Evolutionary conservation across 1,140 invertebrate species (phyloP).

Genomic region (Dufourea novaeangliae): DNA sequence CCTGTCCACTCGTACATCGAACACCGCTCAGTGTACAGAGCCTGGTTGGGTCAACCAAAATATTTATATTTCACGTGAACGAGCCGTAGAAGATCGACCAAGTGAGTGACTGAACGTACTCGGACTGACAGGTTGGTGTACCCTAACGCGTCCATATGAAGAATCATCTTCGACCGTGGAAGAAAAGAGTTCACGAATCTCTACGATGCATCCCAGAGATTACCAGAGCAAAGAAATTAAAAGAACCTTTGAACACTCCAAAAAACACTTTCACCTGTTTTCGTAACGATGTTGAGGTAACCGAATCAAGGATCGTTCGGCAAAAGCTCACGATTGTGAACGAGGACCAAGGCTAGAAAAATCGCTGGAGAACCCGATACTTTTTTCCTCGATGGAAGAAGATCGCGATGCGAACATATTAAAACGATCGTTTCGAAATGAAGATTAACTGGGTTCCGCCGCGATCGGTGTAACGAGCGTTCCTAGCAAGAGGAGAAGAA

Average conservation of each 20-base stretch:
- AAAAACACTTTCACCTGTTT: no score
- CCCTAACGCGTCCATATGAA: neutral
- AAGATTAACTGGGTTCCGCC: neutral
- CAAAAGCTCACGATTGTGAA: no score
- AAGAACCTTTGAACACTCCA: no score
- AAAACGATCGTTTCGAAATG: neutral
- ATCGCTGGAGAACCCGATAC: no score
- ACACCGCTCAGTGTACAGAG: constrained; percentile 14
- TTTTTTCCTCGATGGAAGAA: no score
- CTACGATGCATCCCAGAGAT: neutral
- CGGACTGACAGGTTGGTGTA: constrained; percentile 3
- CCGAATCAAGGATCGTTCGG: no score
- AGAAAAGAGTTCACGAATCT: neutral
- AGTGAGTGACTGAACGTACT: constrained; percentile 8
- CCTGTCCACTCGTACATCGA: neutral
- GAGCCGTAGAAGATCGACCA: neutral
- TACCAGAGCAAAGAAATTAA: no score
- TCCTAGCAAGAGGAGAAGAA: constrained; percentile 1
- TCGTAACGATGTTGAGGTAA: no score
- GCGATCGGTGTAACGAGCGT: neutral
- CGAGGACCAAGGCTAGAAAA: no score
- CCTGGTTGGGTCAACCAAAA: neutral
- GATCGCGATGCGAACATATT: no score
- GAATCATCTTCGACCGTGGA: neutral
- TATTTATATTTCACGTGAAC: neutral